Base-by-base conservation (phyloP, 2,797 vertebrate species). In the Silurus aristotelis region DNA sequence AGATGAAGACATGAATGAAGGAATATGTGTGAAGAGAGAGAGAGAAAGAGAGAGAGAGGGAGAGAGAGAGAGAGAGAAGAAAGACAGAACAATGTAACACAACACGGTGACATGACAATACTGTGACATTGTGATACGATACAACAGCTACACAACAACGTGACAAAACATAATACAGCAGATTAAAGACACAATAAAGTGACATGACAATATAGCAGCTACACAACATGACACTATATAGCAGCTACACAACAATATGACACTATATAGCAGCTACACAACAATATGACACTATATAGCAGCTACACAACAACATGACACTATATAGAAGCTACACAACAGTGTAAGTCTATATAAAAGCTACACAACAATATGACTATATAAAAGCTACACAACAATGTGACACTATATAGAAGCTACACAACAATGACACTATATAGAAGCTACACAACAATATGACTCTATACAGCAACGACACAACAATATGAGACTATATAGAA, bases 21-120 rank as follows among this genome's bases (percentile, higher is more conserved):
- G 63, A 66, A 27, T 6, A 66, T 5, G 10, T n/a, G n/a, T 5
- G 15, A 12, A 27, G 64, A 27, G 25, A 31, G 5, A 31, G 27
- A 15, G 14, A 15, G 64, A 25, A 22, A 2, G 67, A 38, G 17
- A 68, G 66, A 5, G 63, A 7, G 20, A 31, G 17, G 31, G 15
- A 31, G 10, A 1, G 20, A 13, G 0, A 48, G n/a, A 7, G 17
- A 25, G 13, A 5, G 3, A 1, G 1, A 72, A 19, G 67, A 72
- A 52, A 52, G 71, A 52, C 52, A 52, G 72, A 75, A 46, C 68
- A 43, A 20, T 0, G 7, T 71, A 25, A 66, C 6, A 46, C 68
- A 0, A 22, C 2, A 9, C 4, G 0, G 7, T 3, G 1, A 71
- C 68, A 2, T 10, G 6, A 46, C 68, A 0, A 22, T 0, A 9